phyloP scores from a whole-genome alignment of 2,113 vertebrate genomes.

The Thunnus maccoyii region DNA sequence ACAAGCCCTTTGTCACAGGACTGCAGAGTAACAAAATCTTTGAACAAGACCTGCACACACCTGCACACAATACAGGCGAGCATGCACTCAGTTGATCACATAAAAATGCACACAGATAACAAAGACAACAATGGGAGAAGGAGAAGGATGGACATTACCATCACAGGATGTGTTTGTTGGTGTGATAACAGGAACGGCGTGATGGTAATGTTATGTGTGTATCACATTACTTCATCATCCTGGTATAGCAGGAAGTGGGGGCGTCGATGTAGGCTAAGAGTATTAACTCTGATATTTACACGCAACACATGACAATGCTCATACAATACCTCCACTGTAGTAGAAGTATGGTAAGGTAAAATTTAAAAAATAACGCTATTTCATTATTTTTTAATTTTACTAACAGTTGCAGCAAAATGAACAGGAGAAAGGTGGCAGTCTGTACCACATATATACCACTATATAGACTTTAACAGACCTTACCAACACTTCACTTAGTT shows the following conservation, averaged over 20 bases:
- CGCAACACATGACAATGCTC: background rate
- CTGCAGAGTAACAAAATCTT: constrained; percentile 39
- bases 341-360: too few species aligned
- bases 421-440: too few species aligned
- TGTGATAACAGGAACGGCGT: constrained; percentile 5
- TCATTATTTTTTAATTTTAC: background rate
- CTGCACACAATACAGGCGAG: constrained; percentile 24
- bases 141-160: constrained; percentile 16
- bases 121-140: constrained; percentile 35
- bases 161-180: constrained; percentile 48
- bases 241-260: constrained; percentile 17
- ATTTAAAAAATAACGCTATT: background rate
- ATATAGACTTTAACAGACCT: too few species aligned
- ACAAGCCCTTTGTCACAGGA: background rate
- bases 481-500: background rate
- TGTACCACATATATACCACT: too few species aligned
- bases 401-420: background rate
- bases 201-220: background rate
- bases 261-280: background rate
- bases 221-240: constrained; percentile 3
- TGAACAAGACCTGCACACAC: constrained; percentile 29
- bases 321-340: background rate
- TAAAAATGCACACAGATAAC: background rate
- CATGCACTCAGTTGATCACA: constrained; percentile 2
- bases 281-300: background rate